Evolutionary conservation across 2,113 vertebrate genomes (phyloP), one percentile per base, ranked within the genome.

Genomic region (Octodon degus): DNA sequence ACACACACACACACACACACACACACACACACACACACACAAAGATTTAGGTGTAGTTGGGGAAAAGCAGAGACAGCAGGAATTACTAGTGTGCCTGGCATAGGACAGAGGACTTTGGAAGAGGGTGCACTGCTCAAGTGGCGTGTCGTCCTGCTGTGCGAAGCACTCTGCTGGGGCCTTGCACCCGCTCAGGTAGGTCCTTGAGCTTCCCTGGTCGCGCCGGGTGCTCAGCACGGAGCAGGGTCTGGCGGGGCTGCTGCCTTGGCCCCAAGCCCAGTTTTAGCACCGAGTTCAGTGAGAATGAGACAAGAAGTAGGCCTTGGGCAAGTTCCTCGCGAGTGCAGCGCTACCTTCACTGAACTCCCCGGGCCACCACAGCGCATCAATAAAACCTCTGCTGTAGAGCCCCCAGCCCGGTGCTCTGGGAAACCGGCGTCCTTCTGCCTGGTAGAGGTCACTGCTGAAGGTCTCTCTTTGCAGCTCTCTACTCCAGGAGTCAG

Each of bases 311-410:
- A 17, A 22, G 50, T 55, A 25, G 93, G 6, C 25, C 0, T 1
- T 4, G 10, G 43, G 37, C 32, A 7, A 7, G 68, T 13, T 9
- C 74, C 58, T 53, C 14, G 0, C 8, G 22, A 24, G 34, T 0
- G 0, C 24, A 0, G 1, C 6, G 10, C 67, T 20, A 4, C 43
- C 12, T 5, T 58, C n/a, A 1, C 3, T 37, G 67, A 27, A 27
- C 60, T 25, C 43, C 11, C 24, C 50, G 9, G 24, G 4, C 14
- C 20, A 19, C 55, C 30, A 3, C 67, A 0, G 65, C 25, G 60
- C 68, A 17, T 2, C 63, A 62, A 1, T 34, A 1, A 3, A 0
- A 8, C 68, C 9, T 37, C 19, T 7, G 50, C 50, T 1, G 0
- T 6, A 20, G 70, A 55, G 50, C 40, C 76, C 63, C 50, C 11